A percentile compares a stretch with the other conserved stretches of the same genome.
phyloP scores from a whole-genome alignment of 2,888 invertebrate species.

The Parnassius smintheus region DNA sequence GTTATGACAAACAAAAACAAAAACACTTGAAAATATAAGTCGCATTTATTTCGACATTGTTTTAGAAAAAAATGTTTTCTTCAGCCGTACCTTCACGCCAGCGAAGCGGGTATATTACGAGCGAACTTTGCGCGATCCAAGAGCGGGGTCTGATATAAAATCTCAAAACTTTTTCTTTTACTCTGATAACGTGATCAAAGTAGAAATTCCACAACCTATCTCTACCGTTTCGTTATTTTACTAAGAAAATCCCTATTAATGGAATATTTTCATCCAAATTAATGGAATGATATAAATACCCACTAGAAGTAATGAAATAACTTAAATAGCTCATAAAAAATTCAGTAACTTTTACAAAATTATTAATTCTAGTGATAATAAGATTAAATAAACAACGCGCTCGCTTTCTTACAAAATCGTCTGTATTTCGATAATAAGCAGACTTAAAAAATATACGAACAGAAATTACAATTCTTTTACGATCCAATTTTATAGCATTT shows the following conservation, averaged over 20 bases:
- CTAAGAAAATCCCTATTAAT: conserved; percentile 8
- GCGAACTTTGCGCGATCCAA: conserved; percentile 57
- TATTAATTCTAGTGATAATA: conserved; percentile 7
- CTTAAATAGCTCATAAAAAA: background rate
- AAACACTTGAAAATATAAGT: background rate
- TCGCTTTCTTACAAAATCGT: conserved; percentile 40
- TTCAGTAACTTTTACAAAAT: no score
- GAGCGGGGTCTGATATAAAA: conserved; percentile 60
- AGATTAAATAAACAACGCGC: conserved; percentile 39
- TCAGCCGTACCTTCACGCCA: conserved; percentile 17
- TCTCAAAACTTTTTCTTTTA: conserved; percentile 70
- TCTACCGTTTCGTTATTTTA: background rate
- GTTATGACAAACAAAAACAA: background rate
- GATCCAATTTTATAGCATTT: conserved; percentile 71
- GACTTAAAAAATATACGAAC: conserved; percentile 53
- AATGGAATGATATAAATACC: background rate
- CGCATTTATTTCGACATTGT: conserved; percentile 26
- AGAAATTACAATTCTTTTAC: conserved; percentile 71
- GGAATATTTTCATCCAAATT: background rate
- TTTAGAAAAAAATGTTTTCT: conserved; percentile 27
- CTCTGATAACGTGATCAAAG: conserved; percentile 59
- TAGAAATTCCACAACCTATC: conserved; percentile 25
- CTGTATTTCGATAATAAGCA: conserved; percentile 42
- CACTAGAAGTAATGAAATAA: background rate
- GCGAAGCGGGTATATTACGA: conserved; percentile 47